phyloP scores from a whole-genome alignment of 1,140 invertebrate species.

The Apis florea region DNA sequence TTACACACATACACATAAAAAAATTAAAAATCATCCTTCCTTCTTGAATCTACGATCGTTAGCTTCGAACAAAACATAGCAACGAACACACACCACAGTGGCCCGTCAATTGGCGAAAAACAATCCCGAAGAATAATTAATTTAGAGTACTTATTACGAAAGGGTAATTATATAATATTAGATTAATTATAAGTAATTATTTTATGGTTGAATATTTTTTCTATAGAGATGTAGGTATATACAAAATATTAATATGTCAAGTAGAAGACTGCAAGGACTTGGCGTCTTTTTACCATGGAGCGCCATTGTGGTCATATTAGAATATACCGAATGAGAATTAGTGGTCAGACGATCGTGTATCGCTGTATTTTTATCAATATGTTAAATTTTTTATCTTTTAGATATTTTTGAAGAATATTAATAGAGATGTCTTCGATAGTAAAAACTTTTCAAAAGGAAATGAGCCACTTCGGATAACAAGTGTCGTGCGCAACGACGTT shows the following conservation, averaged over 20 bases:
- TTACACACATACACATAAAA: not conserved
- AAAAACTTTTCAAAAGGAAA: not conserved
- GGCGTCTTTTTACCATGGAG: not conserved
- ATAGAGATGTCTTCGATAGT: not conserved
- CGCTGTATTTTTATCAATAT: not conserved
- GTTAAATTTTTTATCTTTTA: not conserved
- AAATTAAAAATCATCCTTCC: not conserved
- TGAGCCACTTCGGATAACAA: slow-evolving; percentile 7
- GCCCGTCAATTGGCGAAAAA: slow-evolving; percentile 20
- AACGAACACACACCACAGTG: not conserved
- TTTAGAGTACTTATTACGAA: too few species aligned
- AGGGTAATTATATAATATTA: too few species aligned
- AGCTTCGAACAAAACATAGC: not conserved
- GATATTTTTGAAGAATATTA: not conserved
- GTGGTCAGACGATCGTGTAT: not conserved
- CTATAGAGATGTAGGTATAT: not conserved
- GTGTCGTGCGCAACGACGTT: slow-evolving; percentile 36
- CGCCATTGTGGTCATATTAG: not conserved
- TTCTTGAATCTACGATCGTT: slow-evolving; percentile 16
- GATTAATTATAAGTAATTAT: too few species aligned
- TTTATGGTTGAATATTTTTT: not conserved
- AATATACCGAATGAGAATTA: not conserved
- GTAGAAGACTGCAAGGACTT: not conserved
- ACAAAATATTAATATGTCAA: not conserved
- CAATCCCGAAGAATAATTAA: slow-evolving; percentile 22